phyloP scores from a whole-genome alignment of 2,113 vertebrate species.

The Meriones unguiculatus region DNA sequence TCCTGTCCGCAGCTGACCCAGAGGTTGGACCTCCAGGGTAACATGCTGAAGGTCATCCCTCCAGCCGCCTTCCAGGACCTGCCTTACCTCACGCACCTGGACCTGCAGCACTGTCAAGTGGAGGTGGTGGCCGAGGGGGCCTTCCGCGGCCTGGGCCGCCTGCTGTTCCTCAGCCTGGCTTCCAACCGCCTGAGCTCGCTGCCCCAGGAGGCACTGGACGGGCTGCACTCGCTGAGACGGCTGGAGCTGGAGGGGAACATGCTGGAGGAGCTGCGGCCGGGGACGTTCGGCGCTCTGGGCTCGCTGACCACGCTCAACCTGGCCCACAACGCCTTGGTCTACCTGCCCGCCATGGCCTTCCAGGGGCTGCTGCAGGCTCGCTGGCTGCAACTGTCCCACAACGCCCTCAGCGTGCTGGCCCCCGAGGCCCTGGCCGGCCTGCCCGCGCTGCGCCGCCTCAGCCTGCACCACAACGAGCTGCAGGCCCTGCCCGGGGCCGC shows the following conservation, averaged over 20 bases:
- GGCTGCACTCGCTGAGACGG: constrained; percentile 92
- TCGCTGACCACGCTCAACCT: constrained; percentile 93
- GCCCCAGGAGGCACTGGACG: constrained; percentile 96
- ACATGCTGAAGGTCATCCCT: constrained; percentile 88
- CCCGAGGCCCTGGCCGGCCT: constrained; percentile 93
- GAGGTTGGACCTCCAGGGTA: constrained; percentile 92
- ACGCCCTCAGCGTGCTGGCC: constrained; percentile 93
- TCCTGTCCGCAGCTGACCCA: constrained; percentile 89
- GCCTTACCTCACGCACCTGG: constrained; percentile 93
- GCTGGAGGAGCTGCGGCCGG: constrained; percentile 94
- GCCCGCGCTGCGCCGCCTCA: constrained; percentile 92
- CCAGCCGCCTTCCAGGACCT: constrained; percentile 89
- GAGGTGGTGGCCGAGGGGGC: constrained; percentile 93
- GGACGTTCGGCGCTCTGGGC: constrained; percentile 93
- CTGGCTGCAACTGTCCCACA: constrained; percentile 94
- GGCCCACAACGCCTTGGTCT: constrained; percentile 93
- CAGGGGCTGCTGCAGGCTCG: constrained; percentile 94
- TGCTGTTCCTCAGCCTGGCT: constrained; percentile 94
- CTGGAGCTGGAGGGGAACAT: constrained; percentile 91
- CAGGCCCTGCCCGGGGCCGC: constrained; percentile 93
- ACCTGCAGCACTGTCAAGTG: constrained; percentile 91
- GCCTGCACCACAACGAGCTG: constrained; percentile 95
- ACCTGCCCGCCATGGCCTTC: constrained; percentile 95
- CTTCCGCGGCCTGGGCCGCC: constrained; percentile 93
- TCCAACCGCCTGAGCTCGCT: constrained; percentile 91